A percentile compares a stretch with the other conserved stretches of the same genome.
Conservation (phyloP, 2,113 vertebrate genomes). For the Corythoichthys intestinalis region DNA sequence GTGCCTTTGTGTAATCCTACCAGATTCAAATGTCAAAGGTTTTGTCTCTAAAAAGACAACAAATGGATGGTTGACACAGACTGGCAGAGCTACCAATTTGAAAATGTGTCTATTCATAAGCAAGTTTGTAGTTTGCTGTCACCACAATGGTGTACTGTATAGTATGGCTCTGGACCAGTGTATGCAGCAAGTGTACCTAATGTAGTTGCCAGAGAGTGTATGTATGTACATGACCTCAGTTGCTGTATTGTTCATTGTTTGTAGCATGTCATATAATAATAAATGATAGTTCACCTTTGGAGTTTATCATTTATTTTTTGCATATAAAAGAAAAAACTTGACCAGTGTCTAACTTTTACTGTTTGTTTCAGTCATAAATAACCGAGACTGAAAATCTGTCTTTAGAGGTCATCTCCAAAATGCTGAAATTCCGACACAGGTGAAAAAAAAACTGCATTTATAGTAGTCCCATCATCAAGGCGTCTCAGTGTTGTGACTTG, state of each 20-base stretch:
- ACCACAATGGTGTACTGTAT: background rate
- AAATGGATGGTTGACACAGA: background rate
- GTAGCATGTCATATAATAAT: background rate
- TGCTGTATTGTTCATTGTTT: background rate
- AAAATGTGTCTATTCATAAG: background rate
- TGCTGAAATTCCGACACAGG: slow-evolving; percentile 9
- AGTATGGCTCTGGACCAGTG: background rate
- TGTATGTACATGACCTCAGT: background rate
- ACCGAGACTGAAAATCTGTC: background rate
- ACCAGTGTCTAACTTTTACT: background rate
- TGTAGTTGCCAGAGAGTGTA: background rate
- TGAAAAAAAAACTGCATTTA: slow-evolving; percentile 11
- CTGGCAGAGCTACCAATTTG: background rate
- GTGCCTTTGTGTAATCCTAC: background rate
- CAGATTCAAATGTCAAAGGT: background rate
- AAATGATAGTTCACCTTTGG: background rate
- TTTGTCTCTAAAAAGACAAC: background rate
- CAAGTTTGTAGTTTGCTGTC: background rate
- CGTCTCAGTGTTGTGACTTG: slow-evolving; percentile 2
- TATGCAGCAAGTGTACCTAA: background rate
- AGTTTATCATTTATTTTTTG: too few relatives aligned
- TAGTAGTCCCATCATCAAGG: slow-evolving; percentile 5
- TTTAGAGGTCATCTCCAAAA: slow-evolving; percentile 13
- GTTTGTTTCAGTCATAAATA: slow-evolving; percentile 18
- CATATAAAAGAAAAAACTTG: slow-evolving; percentile 28